Evolutionary conservation across 2,797 vertebrate species (phyloP).

Genomic region (Synaphobranchus kaupii): DNA sequence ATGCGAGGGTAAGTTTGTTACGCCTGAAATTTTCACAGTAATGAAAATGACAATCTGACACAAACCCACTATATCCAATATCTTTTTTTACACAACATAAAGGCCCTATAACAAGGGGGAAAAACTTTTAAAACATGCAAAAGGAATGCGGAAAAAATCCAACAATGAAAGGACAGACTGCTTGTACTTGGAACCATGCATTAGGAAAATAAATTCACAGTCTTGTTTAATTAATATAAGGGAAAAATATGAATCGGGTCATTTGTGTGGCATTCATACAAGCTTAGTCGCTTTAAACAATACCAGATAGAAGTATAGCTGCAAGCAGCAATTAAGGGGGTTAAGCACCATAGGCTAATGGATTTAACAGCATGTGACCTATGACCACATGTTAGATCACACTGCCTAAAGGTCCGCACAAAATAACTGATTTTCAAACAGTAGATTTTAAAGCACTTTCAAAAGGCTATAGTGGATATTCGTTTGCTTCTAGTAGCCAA

Average conservation of each 20-base stretch:
- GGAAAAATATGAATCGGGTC: not conserved
- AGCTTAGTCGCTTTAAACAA: conserved; percentile 10
- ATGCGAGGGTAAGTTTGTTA: not conserved
- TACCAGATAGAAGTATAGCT: conserved; percentile 3
- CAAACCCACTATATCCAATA: not conserved
- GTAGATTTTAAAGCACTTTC: not conserved
- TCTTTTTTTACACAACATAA: not conserved
- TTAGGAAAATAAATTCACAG: not conserved
- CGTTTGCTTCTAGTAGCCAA: not conserved
- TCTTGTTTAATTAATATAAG: not conserved
- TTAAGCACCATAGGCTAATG: conserved; percentile 1
- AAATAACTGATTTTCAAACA: conserved; percentile 8
- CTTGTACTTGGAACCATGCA: not conserved
- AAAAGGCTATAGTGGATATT: not conserved
- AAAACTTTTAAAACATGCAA: not conserved
- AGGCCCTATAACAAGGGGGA: not conserved
- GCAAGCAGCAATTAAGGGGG: not conserved
- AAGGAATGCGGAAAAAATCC: not conserved
- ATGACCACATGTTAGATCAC: not conserved
- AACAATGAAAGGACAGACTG: no score
- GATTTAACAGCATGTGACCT: conserved; percentile 6
- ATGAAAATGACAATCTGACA: not conserved
- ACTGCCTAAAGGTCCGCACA: not conserved
- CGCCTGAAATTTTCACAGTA: not conserved
- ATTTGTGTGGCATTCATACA: not conserved